Evolutionary conservation across 2,797 vertebrate genomes (phyloP).

Genomic region (Pantherophis alleghaniensis): DNA sequence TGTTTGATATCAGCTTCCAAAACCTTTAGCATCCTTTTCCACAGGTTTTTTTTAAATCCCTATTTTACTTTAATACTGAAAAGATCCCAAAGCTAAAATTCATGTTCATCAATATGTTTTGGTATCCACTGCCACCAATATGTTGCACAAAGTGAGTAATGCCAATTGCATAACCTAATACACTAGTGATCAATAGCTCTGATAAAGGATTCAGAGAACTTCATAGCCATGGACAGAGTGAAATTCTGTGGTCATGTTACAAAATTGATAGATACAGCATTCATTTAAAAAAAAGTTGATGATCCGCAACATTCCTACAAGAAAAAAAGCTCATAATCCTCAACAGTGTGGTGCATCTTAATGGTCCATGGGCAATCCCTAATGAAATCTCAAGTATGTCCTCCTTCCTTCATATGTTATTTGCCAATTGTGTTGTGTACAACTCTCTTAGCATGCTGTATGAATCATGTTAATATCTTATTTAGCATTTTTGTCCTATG

Average conservation of each 20-base stretch:
- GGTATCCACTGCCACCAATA: background rate
- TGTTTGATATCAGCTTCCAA: background rate
- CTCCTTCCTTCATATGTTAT: background rate
- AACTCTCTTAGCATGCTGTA: background rate
- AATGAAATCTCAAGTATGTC: background rate
- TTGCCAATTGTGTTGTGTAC: background rate
- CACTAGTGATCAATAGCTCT: background rate
- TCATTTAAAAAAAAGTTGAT: background rate
- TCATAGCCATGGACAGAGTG: background rate
- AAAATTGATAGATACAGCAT: background rate
- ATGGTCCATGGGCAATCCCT: too few species aligned
- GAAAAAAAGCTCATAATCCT: background rate
- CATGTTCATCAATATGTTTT: background rate
- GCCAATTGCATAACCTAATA: background rate
- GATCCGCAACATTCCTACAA: background rate
- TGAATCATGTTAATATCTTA: background rate
- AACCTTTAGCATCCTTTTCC: background rate
- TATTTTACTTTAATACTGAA: background rate
- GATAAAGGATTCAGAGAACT: background rate
- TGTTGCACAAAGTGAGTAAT: background rate
- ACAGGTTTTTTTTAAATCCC: background rate
- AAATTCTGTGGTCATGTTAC: background rate
- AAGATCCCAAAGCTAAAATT: background rate
- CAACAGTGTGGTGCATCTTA: background rate
- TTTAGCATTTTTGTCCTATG: background rate